Evolutionary conservation across 1,140 invertebrate genomes (phyloP).

Genomic region (Calephelis nemesis): DNA sequence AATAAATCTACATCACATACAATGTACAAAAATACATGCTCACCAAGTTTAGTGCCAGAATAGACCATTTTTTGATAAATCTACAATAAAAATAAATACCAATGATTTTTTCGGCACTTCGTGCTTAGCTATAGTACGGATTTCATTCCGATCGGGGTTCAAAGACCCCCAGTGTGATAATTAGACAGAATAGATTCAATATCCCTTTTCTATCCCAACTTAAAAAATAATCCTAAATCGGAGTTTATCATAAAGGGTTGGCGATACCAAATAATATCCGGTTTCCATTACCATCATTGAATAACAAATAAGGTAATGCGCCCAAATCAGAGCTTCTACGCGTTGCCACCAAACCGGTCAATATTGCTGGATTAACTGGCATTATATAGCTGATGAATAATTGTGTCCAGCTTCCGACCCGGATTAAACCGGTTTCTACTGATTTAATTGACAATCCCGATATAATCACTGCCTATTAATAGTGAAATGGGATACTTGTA

Average conservation of each 20-base stretch:
- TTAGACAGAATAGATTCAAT: neutral
- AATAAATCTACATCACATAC: too few relatives aligned
- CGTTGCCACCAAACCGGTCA: constrained; percentile 51
- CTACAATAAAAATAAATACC: too few relatives aligned
- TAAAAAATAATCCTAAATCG: neutral
- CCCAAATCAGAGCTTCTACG: constrained; percentile 16
- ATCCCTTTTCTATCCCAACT: neutral
- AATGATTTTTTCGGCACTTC: too few relatives aligned
- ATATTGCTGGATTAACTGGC: constrained; percentile 64
- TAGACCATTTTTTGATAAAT: too few relatives aligned
- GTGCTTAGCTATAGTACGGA: too few relatives aligned
- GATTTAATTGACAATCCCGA: constrained; percentile 69
- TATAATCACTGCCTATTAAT: constrained; percentile 62
- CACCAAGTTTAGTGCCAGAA: too few relatives aligned
- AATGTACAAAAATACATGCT: too few relatives aligned
- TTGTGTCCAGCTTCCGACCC: constrained; percentile 62
- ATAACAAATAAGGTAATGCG: constrained; percentile 24
- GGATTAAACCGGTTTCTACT: constrained; percentile 52
- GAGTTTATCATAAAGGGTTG: neutral
- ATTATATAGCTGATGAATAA: constrained; percentile 69
- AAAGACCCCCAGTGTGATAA: too few relatives aligned
- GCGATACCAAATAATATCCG: constrained; percentile 8
- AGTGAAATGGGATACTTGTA: constrained; percentile 45
- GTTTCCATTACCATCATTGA: constrained; percentile 23
- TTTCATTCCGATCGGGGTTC: too few relatives aligned